Conservation (phyloP, 2,113 vertebrate genomes). For the Trochalopteron elliotii region DNA sequence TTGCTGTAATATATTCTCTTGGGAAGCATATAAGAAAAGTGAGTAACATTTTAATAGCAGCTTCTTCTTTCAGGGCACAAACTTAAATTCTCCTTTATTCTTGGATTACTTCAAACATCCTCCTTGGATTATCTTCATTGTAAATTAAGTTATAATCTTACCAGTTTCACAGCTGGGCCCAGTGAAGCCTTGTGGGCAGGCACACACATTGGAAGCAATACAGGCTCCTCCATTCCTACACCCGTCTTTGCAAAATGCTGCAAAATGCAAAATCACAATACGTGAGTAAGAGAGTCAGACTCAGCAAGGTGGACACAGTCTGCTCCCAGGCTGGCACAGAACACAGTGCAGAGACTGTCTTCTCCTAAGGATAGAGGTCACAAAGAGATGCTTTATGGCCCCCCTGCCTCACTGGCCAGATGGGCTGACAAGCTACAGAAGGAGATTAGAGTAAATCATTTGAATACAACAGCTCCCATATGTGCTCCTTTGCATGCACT, state of each 20-base stretch:
- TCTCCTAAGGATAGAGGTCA: not conserved
- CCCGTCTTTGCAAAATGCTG: conserved; percentile 93
- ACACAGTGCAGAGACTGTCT: not conserved
- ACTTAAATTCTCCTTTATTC: conserved; percentile 41
- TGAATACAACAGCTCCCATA: conserved; percentile 29
- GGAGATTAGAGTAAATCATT: conserved; percentile 38
- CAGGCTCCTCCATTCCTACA: conserved; percentile 96
- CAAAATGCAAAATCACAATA: conserved; percentile 57
- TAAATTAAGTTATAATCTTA: conserved; percentile 70
- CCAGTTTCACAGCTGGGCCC: conserved; percentile 93
- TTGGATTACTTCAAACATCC: conserved; percentile 26
- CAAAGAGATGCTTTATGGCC: not conserved
- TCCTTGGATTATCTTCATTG: not conserved
- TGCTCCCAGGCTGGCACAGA: not conserved
- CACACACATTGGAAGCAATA: conserved; percentile 89
- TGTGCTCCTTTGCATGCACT: not conserved
- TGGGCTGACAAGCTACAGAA: conserved; percentile 19
- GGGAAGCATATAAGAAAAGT: not conserved
- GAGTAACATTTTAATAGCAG: not conserved
- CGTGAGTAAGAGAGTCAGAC: not conserved
- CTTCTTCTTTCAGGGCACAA: not conserved
- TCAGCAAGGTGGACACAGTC: not conserved
- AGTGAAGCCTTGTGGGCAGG: conserved; percentile 94
- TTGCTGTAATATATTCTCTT: not conserved
- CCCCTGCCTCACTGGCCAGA: conserved; percentile 21